Evolutionary conservation across 2,888 invertebrate genomes (phyloP).

Genomic region (Gastracanthus pulcherrimus): DNA sequence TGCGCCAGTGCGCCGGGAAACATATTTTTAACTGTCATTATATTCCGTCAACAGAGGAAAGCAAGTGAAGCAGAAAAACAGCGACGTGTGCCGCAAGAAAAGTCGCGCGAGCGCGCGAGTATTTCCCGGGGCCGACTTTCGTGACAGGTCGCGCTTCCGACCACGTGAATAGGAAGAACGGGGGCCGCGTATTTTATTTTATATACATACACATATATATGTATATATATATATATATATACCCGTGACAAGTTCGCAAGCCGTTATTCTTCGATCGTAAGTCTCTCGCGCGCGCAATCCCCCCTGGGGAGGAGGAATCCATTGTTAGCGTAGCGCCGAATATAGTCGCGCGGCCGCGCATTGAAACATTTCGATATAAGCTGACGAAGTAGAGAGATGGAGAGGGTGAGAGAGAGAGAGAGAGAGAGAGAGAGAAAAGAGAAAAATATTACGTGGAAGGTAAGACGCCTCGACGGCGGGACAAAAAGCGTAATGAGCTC

Average conservation of each 20-base stretch:
- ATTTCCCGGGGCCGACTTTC: no score
- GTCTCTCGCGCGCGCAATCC: neutral
- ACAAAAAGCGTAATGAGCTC: constrained; percentile 26
- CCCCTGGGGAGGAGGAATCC: neutral
- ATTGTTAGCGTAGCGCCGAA: neutral
- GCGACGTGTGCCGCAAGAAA: neutral
- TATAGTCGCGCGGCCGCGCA: no score
- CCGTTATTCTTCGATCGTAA: constrained; percentile 20
- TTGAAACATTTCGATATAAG: neutral
- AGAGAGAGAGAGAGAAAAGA: neutral
- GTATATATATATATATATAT: no score
- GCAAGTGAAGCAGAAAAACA: neutral
- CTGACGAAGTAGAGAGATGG: no score
- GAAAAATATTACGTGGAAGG: neutral
- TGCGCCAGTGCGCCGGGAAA: neutral
- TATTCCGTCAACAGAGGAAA: neutral
- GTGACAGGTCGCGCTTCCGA: neutral
- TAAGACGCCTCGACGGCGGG: neutral
- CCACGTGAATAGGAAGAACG: neutral
- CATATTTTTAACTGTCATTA: constrained; percentile 26
- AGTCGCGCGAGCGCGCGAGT: neutral
- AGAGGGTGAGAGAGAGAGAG: no score
- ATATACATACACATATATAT: no score
- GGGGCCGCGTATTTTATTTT: neutral
- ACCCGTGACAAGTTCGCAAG: constrained; percentile 32